These are phyloP conservation scores for Tichodroma muraria DNA, from an alignment of 2,113 vertebrate species.

Conservation along the genomic window DNA sequence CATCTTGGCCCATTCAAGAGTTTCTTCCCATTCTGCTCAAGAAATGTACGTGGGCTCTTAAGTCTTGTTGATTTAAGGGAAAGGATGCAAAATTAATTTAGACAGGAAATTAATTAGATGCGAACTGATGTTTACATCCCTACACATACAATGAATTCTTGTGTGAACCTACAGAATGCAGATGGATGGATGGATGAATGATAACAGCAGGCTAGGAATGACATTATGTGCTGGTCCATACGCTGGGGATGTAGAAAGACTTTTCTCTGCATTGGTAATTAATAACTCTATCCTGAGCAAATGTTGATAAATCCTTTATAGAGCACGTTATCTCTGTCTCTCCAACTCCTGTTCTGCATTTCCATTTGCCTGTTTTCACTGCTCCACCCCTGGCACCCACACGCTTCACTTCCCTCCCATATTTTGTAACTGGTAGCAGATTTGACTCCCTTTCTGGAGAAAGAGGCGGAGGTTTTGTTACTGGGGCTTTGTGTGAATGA, in stretches of 20 bases:
- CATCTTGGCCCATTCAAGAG: neutral
- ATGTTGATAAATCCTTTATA: conserved; percentile 50
- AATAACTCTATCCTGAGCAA: conserved; percentile 56
- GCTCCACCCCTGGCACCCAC: conserved; percentile 31
- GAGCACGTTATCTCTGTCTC: conserved; percentile 1
- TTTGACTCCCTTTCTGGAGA: conserved; percentile 20
- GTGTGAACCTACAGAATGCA: conserved; percentile 2
- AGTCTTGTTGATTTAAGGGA: conserved; percentile 4
- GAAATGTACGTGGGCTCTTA: neutral
- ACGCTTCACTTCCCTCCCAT: conserved; percentile 19
- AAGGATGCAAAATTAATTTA: conserved; percentile 48
- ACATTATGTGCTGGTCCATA: conserved; percentile 30
- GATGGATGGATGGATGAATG: neutral
- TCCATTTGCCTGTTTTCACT: conserved; percentile 28
- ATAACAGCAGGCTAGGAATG: conserved; percentile 29
- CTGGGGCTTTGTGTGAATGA: conserved; percentile 32
- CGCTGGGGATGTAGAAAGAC: conserved; percentile 26
- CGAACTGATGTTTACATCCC: conserved; percentile 23
- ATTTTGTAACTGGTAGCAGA: conserved; percentile 21
- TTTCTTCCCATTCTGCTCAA: neutral
- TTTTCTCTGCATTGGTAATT: conserved; percentile 49
- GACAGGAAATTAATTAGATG: conserved; percentile 35
- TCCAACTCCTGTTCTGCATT: conserved; percentile 49
- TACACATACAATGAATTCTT: neutral
- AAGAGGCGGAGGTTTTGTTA: conserved; percentile 24